Evolutionary conservation across 2,113 vertebrate species (phyloP).

Genomic region (Heliornis fulica): DNA sequence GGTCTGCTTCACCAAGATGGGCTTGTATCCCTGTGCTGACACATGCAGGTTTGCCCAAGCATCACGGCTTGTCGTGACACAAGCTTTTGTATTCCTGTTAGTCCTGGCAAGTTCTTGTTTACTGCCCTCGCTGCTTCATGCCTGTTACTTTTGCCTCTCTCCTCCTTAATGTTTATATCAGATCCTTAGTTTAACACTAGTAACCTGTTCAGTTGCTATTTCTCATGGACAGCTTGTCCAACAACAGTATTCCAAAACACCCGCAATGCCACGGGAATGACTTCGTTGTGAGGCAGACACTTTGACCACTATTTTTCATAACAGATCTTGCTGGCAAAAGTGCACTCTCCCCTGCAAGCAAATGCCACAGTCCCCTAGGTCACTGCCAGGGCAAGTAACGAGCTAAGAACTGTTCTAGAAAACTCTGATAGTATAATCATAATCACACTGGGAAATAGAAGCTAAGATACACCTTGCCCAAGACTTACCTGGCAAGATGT

Average conservation of each 20-base stretch:
- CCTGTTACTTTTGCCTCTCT: background rate
- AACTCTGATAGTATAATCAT: background rate
- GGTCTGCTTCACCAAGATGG: background rate
- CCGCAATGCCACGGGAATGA: background rate
- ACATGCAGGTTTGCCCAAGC: background rate
- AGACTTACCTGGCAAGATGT: background rate
- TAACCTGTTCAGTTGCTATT: background rate
- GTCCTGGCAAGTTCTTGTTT: background rate
- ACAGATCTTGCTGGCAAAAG: background rate
- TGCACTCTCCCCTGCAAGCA: background rate
- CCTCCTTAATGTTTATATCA: background rate
- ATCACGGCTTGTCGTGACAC: background rate
- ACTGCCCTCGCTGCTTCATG: background rate
- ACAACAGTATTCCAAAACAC: background rate
- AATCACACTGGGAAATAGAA: background rate
- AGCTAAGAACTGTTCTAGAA: background rate
- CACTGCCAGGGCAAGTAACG: background rate
- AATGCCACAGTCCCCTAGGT: background rate
- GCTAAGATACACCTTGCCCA: background rate
- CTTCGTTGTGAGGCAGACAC: background rate
- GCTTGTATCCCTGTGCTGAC: background rate
- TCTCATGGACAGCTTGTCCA: background rate
- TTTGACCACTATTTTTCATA: background rate
- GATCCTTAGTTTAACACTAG: background rate
- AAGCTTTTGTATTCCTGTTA: background rate